phyloP scores from a whole-genome alignment of 2,888 invertebrate genomes.

The Myopa tessellatipennis region DNA sequence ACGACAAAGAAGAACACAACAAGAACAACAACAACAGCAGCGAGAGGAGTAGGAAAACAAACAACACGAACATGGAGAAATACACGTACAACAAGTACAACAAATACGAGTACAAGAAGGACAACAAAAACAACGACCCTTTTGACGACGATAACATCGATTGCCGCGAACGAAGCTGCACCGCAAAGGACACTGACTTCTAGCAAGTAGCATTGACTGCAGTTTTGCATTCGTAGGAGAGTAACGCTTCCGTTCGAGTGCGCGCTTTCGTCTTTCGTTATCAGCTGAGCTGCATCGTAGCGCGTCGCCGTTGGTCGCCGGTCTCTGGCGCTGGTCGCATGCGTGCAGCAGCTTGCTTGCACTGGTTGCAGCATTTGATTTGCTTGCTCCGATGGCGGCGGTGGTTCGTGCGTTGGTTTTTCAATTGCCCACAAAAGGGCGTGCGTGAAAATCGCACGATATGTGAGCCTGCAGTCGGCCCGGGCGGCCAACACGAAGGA shows the following conservation, averaged over 20 bases:
- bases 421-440: constrained; percentile 53
- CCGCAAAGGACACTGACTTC: constrained; percentile 27
- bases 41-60: neutral
- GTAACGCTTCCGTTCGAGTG: neutral
- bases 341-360: constrained; percentile 32
- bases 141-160: constrained; percentile 24
- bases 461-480: constrained; percentile 28
- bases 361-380: neutral
- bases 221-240: neutral
- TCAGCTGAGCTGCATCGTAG: constrained; percentile 6
- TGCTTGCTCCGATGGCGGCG: constrained; percentile 21
- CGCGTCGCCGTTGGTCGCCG: neutral
- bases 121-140: constrained; percentile 34
- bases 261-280: neutral
- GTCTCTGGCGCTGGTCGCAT: neutral
- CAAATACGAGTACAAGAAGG: neutral
- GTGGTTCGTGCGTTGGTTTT: constrained; percentile 38
- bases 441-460: constrained; percentile 62
- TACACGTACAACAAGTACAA: neutral
- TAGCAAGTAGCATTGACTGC: neutral
- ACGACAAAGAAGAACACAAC: constrained; percentile 29
- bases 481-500: constrained; percentile 35
- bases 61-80: too few species aligned
- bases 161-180: constrained; percentile 21
- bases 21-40: constrained; percentile 34